Evolutionary conservation across 2,113 vertebrate species (phyloP), one percentile per base, ranked within the genome.

Genomic region (Geococcyx californianus): DNA sequence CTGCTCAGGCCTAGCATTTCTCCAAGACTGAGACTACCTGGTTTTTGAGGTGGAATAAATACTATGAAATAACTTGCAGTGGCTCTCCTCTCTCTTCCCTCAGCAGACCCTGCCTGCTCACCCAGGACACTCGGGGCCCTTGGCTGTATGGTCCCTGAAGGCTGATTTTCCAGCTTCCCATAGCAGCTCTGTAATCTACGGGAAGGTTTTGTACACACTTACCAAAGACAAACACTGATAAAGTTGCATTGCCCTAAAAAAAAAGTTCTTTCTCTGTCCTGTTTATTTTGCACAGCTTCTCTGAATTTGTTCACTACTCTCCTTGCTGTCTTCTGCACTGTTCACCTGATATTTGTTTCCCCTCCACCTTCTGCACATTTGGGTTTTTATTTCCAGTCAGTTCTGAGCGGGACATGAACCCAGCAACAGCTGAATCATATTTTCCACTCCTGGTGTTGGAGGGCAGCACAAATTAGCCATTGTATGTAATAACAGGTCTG

Each of bases 351-450:
- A 29, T 7, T 68, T 60, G 16, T 45, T 73, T 4, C 20, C 5
- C 7, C 3, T 12, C 24, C 15, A 25, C n/a, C 25, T 67, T 54
- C 36, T 69, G 38, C 33, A 31, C 13, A 34, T 64, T 75, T 29
- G 15, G 13, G 45, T 74, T 63, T 15, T 55, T 45, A 49, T 62
- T 69, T 83, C 24, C 68, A 40, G 42, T 16, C 5, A 5, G 3
- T 87, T 31, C 66, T 34, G 58, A 64, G 52, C 28, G 33, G 42
- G 42, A 42, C 33, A 5, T 2, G 11, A 91, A 38, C 36, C 17
- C 47, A n/a, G 29, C n/a, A 68, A 47, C 40, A 54, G 3, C 40
- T 28, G 25, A 60, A 58, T n/a, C 0, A 0, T 8, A 6, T 83
- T 74, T 88, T 42, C 21, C 34, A 47, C 14, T 15, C 52, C 25